Conservation (phyloP, 1,140 invertebrate genomes). For the Melitaea cinxia region DNA sequence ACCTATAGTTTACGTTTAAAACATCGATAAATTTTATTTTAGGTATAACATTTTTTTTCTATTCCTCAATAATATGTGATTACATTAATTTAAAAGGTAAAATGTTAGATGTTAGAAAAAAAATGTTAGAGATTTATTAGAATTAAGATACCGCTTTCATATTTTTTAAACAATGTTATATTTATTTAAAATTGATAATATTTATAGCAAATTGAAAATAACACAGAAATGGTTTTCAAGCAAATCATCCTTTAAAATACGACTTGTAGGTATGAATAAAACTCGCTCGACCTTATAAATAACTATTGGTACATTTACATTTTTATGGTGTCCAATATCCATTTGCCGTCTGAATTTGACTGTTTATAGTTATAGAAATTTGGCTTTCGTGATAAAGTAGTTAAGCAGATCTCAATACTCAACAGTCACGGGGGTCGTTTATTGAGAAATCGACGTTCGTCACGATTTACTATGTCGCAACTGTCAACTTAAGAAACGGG, state of each 20-base stretch:
- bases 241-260: background rate
- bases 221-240: background rate
- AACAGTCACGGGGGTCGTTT: slow-evolving; percentile 29
- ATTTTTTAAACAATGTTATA: too few species aligned
- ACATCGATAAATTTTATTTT: too few species aligned
- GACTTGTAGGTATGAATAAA: background rate
- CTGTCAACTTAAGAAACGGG: slow-evolving; percentile 17
- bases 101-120: too few species aligned
- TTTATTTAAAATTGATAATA: too few species aligned
- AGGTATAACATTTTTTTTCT: too few species aligned
- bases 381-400: slow-evolving; percentile 32
- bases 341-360: background rate
- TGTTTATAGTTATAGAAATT: slow-evolving; percentile 32
- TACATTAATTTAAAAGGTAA: too few species aligned
- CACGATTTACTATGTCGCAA: slow-evolving; percentile 23
- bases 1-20: too few species aligned
- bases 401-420: slow-evolving; percentile 30
- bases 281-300: background rate
- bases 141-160: too few species aligned
- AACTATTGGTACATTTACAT: slow-evolving; percentile 16
- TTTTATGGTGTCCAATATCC: slow-evolving; percentile 27
- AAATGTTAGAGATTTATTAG: too few species aligned
- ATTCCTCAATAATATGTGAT: too few species aligned
- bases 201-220: background rate
- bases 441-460: slow-evolving; percentile 29